These are phyloP conservation scores for Hippocampus mohnikei DNA, from an alignment of 2,113 vertebrate genomes.

Conservation along the genomic window DNA sequence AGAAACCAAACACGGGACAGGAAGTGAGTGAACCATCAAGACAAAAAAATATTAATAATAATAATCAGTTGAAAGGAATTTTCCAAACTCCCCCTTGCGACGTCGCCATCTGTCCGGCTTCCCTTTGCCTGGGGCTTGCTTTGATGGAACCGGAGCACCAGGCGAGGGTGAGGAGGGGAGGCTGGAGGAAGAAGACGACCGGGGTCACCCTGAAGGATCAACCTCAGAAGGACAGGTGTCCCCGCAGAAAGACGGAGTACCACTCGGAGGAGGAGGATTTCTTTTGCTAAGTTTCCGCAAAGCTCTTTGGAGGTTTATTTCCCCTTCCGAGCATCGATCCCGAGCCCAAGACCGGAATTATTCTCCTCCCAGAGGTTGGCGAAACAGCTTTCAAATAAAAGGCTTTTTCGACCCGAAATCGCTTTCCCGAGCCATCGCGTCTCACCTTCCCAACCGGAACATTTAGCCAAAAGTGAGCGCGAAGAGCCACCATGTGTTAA, in stretches of 20 bases:
- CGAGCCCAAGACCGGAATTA: slow-evolving; percentile 35
- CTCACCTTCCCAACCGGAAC: slow-evolving; percentile 35
- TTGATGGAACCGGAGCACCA: slow-evolving; percentile 47
- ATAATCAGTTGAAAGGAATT: not conserved
- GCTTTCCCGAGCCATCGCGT: not conserved
- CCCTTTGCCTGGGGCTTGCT: slow-evolving; percentile 10
- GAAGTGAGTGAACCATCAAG: slow-evolving; percentile 5
- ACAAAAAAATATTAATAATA: not conserved
- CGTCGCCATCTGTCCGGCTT: slow-evolving; percentile 43
- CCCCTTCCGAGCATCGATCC: slow-evolving; percentile 11
- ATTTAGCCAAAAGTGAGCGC: slow-evolving; percentile 9
- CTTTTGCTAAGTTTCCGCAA: slow-evolving; percentile 30
- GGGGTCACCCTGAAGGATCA: slow-evolving; percentile 45
- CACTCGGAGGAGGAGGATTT: slow-evolving; percentile 18
- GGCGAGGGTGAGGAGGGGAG: slow-evolving; percentile 22
- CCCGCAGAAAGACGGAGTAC: slow-evolving; percentile 30
- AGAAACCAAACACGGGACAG: slow-evolving; percentile 8
- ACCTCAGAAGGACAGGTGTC: slow-evolving; percentile 39
- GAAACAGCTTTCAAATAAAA: slow-evolving; percentile 23
- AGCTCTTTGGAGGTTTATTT: slow-evolving; percentile 21
- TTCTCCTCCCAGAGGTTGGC: slow-evolving; percentile 15
- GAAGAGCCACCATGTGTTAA: slow-evolving; percentile 18
- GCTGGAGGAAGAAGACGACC: slow-evolving; percentile 6
- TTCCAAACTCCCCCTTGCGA: slow-evolving; percentile 24
- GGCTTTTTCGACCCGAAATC: slow-evolving; percentile 23